Conservation (phyloP, 1,140 invertebrate genomes). For the Aphelinus atriplicis region DNA sequence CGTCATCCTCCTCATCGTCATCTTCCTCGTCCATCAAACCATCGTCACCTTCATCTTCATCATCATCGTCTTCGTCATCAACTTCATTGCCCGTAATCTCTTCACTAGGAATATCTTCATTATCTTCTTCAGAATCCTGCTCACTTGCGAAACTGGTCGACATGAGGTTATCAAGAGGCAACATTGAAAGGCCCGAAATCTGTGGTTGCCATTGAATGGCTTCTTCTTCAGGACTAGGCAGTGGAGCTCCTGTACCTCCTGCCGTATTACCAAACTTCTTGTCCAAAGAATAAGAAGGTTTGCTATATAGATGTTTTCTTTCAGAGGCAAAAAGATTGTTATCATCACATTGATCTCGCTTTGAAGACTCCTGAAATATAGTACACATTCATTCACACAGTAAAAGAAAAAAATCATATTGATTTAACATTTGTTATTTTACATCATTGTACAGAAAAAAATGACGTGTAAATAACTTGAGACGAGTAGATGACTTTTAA, state of each 20-base stretch:
- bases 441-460: too few relatives aligned
- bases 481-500: too few relatives aligned
- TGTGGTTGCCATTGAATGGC: constrained; percentile 60
- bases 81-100: constrained; percentile 23
- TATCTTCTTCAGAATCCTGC: constrained; percentile 52
- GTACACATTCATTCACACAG: background rate
- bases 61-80: constrained; percentile 35
- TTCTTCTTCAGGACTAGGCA: constrained; percentile 64
- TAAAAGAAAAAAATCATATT: too few relatives aligned
- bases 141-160: constrained; percentile 62
- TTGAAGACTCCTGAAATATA: constrained; percentile 21
- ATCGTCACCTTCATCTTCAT: constrained; percentile 13
- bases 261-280: constrained; percentile 46
- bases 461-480: too few relatives aligned
- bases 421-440: too few relatives aligned
- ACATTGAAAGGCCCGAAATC: constrained; percentile 50
- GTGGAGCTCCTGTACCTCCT: constrained; percentile 50
- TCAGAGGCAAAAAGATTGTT: constrained; percentile 42
- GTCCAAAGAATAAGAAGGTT: constrained; percentile 46
- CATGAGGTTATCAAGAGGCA: constrained; percentile 61
- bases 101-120: constrained; percentile 20
- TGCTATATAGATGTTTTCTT: constrained; percentile 48
- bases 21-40: constrained; percentile 35
- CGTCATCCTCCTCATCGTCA: constrained; percentile 52
- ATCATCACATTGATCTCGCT: constrained; percentile 53